Base-by-base conservation (phyloP, 1,140 invertebrate species). In the Drosophila equinoxialis region DNA sequence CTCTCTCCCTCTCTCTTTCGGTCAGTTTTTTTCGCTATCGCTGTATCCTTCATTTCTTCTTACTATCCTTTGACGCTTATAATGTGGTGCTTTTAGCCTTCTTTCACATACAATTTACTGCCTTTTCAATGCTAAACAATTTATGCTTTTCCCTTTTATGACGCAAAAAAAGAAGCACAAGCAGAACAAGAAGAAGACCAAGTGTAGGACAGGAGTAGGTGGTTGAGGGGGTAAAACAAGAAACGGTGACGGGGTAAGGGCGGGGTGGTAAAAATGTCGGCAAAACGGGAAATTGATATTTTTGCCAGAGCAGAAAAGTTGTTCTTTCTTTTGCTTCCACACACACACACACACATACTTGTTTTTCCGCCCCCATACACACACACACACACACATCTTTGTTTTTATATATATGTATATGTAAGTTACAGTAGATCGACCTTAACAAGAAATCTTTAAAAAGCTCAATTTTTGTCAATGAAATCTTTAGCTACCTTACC, bases 61-160 rank as follows among this genome's bases (percentile, higher is more conserved):
- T 72, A 30, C 57, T 59, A 62, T 48, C 67, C 66, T n/a, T 37
- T 45, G 65, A 41, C 45, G 41, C 58, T 59, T 68, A 87, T 77
- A 79, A 79, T 79, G 74, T 71, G 66, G 26, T 74, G 80, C 86
- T 90, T 85, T 89, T 89, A 89, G 76, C 81, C 85, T 90, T 68
- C 85, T 89, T 89, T 89, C 85, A 90, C 85, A 90, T 90, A 90
- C 86, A 90, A 90, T 90, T 90, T 90, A 90, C 85, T 85, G 68
- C 74, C 79, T 74, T 90, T 80, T 86, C 78, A 85, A 90, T 85
- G 81, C 81, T 78, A 77, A 90, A 81, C 85, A 85, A 81, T 90
- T 90, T 81, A 81, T 81, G 74, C 63, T 72, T 62, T 20, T 67
- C 48, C 58, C 59, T 72, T 37, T 54, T 60, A 45, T 55, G 57